A percentile compares a stretch with the other conserved stretches of the same genome.
These are phyloP conservation scores for Dryas iulia DNA, from an alignment of 1,140 invertebrate species.

Conservation along the genomic window DNA sequence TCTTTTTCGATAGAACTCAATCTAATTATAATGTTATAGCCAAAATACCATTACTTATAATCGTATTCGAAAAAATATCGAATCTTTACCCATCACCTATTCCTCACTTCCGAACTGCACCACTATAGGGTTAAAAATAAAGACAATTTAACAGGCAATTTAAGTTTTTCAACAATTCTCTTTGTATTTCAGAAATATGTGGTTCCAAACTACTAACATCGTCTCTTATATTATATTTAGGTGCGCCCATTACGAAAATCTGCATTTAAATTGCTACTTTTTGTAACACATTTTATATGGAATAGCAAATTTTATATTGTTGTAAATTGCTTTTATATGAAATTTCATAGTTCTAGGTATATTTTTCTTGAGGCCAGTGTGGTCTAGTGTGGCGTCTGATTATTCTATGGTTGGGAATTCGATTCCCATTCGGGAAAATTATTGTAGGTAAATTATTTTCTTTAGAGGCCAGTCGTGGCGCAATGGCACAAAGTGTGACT, in stretches of 20 bases:
- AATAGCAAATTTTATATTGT: neutral
- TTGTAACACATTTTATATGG: neutral
- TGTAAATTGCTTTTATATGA: neutral
- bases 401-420: too few relatives aligned
- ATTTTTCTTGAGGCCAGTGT: too few relatives aligned
- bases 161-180: constrained; percentile 49
- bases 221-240: neutral
- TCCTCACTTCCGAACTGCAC: neutral
- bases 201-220: constrained; percentile 19
- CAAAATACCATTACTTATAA: too few relatives aligned
- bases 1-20: too few relatives aligned
- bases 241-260: neutral
- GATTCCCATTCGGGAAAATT: too few relatives aligned
- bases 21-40: too few relatives aligned
- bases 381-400: too few relatives aligned
- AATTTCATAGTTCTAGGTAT: too few relatives aligned
- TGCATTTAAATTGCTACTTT: neutral
- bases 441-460: too few relatives aligned
- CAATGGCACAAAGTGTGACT: too few relatives aligned
- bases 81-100: neutral
- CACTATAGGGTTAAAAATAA: constrained; percentile 49
- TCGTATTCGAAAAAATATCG: too few relatives aligned
- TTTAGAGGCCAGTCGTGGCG: too few relatives aligned
- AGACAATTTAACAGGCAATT: constrained; percentile 61
- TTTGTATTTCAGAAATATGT: constrained; percentile 33